phyloP scores from a whole-genome alignment of 2,113 vertebrate species.

The Morphnarchus princeps region DNA sequence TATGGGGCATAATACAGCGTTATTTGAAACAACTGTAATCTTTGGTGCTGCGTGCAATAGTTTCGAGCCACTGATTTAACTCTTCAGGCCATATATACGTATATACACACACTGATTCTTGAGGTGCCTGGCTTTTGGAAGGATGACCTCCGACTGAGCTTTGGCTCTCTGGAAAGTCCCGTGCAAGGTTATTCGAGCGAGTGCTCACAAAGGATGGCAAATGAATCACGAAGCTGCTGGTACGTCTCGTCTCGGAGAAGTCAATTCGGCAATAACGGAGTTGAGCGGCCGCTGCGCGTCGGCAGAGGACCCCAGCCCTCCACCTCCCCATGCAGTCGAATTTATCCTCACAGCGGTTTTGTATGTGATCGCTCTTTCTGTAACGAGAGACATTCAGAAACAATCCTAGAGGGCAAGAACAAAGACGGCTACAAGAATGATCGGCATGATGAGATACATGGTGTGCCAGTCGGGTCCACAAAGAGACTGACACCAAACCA shows the following conservation, averaged over 20 bases:
- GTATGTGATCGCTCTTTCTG: background rate
- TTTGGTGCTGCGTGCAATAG: background rate
- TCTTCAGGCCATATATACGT: background rate
- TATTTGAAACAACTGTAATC: background rate
- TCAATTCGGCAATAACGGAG: background rate
- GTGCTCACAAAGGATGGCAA: background rate
- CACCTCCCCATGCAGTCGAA: background rate
- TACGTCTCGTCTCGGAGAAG: background rate
- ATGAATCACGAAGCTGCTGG: background rate
- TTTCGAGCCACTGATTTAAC: background rate
- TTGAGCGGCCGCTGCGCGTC: accelerated
- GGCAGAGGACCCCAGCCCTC: background rate
- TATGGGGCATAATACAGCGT: conserved; percentile 11
- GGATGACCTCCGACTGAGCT: background rate
- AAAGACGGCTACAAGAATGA: background rate
- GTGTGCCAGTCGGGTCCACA: too few relatives aligned
- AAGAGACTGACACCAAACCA: background rate
- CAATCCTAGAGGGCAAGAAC: background rate
- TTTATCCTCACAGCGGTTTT: background rate
- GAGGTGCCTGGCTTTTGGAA: background rate
- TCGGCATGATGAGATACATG: accelerated
- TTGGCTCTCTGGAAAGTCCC: background rate
- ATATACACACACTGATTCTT: accelerated
- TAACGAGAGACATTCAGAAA: background rate
- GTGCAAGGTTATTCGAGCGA: background rate